Base-by-base conservation (phyloP, 2,113 vertebrate genomes). In the Erinaceus europaeus region DNA sequence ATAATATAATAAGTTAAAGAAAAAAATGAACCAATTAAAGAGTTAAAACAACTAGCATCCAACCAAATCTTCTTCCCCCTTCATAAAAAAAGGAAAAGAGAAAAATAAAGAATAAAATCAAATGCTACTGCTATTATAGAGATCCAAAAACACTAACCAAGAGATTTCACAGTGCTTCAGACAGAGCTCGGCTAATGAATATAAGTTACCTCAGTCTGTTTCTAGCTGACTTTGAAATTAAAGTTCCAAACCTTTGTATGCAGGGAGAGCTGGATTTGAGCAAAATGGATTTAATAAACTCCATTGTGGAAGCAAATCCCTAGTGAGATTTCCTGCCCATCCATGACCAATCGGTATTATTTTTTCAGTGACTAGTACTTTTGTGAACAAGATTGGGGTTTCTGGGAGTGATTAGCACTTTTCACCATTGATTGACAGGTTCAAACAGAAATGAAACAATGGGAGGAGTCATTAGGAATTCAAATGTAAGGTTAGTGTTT, bases 311-410 rank as follows among this genome's bases (percentile, higher is more conserved):
- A 42, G 74, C 38, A 95, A 96, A 97, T 97, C 94, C 97, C 94
- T 76, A 88, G 95, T 89, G 95, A 95, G 96, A 96, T 96, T 97
- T 96, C 94, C 93, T 96, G 96, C 96, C 95, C 94, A 96, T 93
- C 97, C 97, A 95, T 97, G 97, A 98, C 97, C 97, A 98, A 97
- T 97, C 81, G 96, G 97, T 94, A 97, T 97, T 98, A 97, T 97
- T 96, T 97, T 97, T 97, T 96, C 94, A 82, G 93, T 96, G 96
- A 95, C 97, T 97, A 96, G 95, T 97, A 98, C 97, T 97, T 97
- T 97, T 97, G 97, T 98, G 96, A 96, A 90, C 46, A 94, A 96
- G 95, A 96, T 72, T 95, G 96, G 96, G 95, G 94, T 97, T 97
- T 97, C 96, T 97, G 95, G 90, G 95, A 96, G 93, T 97, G 97